A percentile compares a stretch with the other conserved stretches of the same genome.
Conservation (phyloP, 2,888 invertebrate species). For the Oegoconia quadripuncta region DNA sequence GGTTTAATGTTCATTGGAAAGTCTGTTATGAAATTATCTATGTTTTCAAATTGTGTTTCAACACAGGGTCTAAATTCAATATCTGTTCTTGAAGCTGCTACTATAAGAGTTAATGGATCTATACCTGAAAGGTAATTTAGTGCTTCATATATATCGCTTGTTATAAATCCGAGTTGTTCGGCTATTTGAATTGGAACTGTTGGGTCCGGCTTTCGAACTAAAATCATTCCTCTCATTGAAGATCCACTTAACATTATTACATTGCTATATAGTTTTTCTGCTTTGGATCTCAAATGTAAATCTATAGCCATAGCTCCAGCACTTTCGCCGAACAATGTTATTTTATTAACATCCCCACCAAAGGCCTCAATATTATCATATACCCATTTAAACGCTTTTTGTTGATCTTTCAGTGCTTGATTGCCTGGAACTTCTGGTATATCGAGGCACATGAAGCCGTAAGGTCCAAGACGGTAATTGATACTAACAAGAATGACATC, state of each 20-base stretch:
- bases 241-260: constrained; percentile 45
- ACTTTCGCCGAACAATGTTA: constrained; percentile 45
- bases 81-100: constrained; percentile 16
- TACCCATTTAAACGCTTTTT: constrained; percentile 45
- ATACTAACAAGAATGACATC: constrained; percentile 45
- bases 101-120: constrained; percentile 29
- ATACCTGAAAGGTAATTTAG: constrained; percentile 27
- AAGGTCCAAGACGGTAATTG: constrained; percentile 45
- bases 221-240: constrained; percentile 23
- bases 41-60: constrained; percentile 32
- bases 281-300: constrained; percentile 40
- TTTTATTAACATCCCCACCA: constrained; percentile 42
- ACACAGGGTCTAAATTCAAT: constrained; percentile 27
- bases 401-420: constrained; percentile 51
- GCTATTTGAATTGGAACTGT: constrained; percentile 20
- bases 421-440: constrained; percentile 45
- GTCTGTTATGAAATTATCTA: constrained; percentile 31
- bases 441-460: constrained; percentile 53
- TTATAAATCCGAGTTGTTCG: constrained; percentile 24
- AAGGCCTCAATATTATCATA: constrained; percentile 45
- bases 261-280: constrained; percentile 36
- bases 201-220: constrained; percentile 17
- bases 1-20: constrained; percentile 23
- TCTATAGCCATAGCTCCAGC: constrained; percentile 46
- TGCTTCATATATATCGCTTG: constrained; percentile 28